Evolutionary conservation across 2,113 vertebrate species (phyloP), one percentile per base, ranked within the genome.

Genomic region (Melospiza georgiana): DNA sequence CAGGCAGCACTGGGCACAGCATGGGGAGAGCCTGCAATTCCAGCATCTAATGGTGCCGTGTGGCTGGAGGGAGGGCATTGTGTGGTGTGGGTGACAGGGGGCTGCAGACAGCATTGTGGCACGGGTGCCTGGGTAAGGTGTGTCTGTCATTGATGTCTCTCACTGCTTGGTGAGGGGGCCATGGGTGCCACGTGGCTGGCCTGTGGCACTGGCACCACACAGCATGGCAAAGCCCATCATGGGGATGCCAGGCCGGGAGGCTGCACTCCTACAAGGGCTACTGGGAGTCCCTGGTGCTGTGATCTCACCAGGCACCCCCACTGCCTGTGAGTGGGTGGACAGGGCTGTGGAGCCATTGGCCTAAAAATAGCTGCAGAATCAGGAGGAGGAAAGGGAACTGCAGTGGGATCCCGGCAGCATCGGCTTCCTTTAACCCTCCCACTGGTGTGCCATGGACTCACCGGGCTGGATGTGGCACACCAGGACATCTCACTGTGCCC

Each of bases 371-470:
- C 67, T 55, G 35, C 66, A 65, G 72, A 82, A 63, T 88, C 82
- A 69, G 90, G 55, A 94, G 90, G 51, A 94, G 93, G 82, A 90
- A 90, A 69, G 72, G 86, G 77, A 95, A 79, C 77, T 93, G 77
- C 27, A 55, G 55, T 17, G 35, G 87, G 82, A 95, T 93, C 62
- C 77, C 27, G 2, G 72, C 77, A 83, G 61, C 6, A 4, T 66
- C 14, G 12, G 57, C 82, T 95, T 95, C 90, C 93, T 83, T 82
- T 79, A 78, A 90, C 86, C 82, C 87, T 83, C 86, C 90, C 9
- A 9, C 54, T 0, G 2, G 61, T 48, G 9, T 0, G 0, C 23
- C 17, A 1, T 44, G 51, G 57, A 37, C n/a, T 65, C 48, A 35
- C 37, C 0, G 3, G 25, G 39, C 44, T 31, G 44, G 58, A 52